A percentile compares a stretch with the other conserved stretches of the same genome.
Conservation (phyloP, 1,140 invertebrate genomes). For the Pogonomyrmex barbatus region DNA sequence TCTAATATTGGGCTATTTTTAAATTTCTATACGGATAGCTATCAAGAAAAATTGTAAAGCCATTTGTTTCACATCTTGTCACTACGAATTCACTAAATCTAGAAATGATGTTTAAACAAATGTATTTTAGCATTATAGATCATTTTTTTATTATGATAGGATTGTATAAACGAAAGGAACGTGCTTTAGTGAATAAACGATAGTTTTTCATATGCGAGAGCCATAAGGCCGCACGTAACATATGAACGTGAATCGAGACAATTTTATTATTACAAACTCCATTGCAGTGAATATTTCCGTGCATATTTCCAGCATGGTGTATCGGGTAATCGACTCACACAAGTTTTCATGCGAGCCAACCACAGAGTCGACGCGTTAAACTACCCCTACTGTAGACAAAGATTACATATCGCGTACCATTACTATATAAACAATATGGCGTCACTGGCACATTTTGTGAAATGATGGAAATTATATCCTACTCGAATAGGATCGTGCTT, state of each 20-base stretch:
- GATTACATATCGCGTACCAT: slow-evolving; percentile 31
- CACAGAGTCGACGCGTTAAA: slow-evolving; percentile 40
- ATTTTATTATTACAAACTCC: slow-evolving; percentile 51
- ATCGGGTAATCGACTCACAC: slow-evolving; percentile 37
- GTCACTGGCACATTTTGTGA: slow-evolving; percentile 2
- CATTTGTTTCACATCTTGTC: too few relatives aligned
- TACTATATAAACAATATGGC: slow-evolving; percentile 35
- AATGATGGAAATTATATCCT: neutral
- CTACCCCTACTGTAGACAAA: slow-evolving; percentile 43
- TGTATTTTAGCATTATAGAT: too few relatives aligned
- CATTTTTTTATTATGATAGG: neutral
- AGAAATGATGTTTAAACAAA: too few relatives aligned
- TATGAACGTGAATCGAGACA: neutral
- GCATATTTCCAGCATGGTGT: slow-evolving; percentile 17
- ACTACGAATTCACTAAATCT: too few relatives aligned
- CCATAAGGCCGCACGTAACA: neutral
- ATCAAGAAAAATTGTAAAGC: too few relatives aligned
- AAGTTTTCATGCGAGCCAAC: slow-evolving; percentile 57
- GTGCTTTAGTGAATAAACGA: neutral
- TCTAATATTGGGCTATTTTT: too few relatives aligned
- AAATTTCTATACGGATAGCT: too few relatives aligned
- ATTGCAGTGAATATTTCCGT: slow-evolving; percentile 38
- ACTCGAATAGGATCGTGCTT: neutral
- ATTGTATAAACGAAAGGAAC: neutral
- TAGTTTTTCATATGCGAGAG: neutral